Evolutionary conservation across 2,113 vertebrate genomes (phyloP).

Genomic region (Callocephalon fimbriatum): DNA sequence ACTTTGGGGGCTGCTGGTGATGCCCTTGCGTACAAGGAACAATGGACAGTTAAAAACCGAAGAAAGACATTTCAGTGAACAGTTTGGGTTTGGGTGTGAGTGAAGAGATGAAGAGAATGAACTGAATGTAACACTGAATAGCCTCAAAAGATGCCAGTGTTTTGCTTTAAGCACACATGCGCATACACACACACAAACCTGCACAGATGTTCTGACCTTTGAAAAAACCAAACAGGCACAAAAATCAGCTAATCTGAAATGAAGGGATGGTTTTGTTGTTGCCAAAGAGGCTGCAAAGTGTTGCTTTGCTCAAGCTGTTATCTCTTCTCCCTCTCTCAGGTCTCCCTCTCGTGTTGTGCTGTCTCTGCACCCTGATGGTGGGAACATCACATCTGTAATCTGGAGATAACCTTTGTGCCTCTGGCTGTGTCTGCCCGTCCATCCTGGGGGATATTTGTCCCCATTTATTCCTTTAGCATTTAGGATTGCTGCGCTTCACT

Average conservation of each 20-base stretch:
- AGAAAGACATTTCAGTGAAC: not conserved
- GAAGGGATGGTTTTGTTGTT: not conserved
- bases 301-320: not conserved
- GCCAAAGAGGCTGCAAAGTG: not conserved
- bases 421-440: not conserved
- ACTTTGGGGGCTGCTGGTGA: not conserved
- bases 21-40: not conserved
- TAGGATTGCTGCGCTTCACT: not conserved
- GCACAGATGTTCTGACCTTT: not conserved
- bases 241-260: not conserved
- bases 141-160: not conserved
- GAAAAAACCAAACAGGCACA: not conserved
- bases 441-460: rapidly evolving
- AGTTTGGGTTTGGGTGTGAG: not conserved
- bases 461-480: not conserved
- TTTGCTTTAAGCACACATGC: not conserved
- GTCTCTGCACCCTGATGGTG: rapidly evolving
- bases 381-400: not conserved
- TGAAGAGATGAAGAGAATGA: not conserved
- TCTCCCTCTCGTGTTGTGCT: not conserved
- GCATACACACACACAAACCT: not conserved
- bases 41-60: not conserved
- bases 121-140: not conserved
- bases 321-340: not conserved
- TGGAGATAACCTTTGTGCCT: not conserved